Evolutionary conservation across 2,113 vertebrate species (phyloP).

Genomic region (Ictalurus punctatus): DNA sequence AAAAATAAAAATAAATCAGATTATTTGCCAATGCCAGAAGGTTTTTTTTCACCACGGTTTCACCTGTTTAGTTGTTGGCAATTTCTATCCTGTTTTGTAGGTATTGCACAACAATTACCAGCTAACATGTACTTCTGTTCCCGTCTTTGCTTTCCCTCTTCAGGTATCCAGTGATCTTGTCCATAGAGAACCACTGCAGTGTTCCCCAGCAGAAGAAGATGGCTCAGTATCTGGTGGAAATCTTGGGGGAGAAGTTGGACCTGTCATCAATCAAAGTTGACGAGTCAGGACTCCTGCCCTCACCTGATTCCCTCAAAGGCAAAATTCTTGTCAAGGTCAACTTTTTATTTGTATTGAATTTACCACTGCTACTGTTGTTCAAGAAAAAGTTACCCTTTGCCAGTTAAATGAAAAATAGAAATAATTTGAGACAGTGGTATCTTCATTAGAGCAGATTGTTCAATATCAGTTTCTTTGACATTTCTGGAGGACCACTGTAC

Average conservation of each 20-base stretch:
- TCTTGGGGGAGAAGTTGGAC: conserved; percentile 92
- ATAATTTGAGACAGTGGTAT: background rate
- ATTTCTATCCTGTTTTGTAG: background rate
- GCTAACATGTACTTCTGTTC: background rate
- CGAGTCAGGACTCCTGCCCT: conserved; percentile 80
- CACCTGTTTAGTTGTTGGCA: background rate
- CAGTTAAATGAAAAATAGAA: background rate
- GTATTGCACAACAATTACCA: background rate
- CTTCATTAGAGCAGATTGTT: background rate
- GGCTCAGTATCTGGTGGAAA: conserved; percentile 88
- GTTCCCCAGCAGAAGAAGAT: conserved; percentile 97
- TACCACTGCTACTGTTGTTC: background rate
- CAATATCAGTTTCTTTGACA: background rate
- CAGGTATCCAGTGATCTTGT: conserved; percentile 95
- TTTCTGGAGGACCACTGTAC: background rate
- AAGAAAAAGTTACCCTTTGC: background rate
- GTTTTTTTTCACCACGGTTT: background rate
- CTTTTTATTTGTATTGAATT: background rate
- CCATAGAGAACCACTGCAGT: conserved; percentile 97
- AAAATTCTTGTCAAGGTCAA: conserved; percentile 95
- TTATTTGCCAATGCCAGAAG: background rate
- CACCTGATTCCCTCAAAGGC: conserved; percentile 85
- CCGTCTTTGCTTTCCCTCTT: background rate
- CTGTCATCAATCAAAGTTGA: conserved; percentile 78
- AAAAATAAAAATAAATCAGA: background rate